Conservation (phyloP, 1,140 invertebrate species). For the Trinorchestia longiramus region DNA sequence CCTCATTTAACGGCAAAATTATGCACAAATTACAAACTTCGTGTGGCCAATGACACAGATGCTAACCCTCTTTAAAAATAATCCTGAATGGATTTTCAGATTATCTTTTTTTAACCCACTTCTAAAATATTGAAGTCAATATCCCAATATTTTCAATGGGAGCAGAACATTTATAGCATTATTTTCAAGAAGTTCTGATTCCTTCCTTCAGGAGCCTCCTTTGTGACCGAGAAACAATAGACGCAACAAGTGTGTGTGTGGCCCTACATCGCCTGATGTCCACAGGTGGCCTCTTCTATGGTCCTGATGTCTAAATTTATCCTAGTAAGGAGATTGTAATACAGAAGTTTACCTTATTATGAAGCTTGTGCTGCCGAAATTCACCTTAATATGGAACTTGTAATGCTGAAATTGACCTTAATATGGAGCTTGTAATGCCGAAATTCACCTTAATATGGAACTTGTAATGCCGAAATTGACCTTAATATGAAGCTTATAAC, state of each 20-base stretch:
- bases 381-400: too few species aligned
- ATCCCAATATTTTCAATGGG: background rate
- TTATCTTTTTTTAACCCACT: background rate
- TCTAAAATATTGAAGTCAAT: background rate
- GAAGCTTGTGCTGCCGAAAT: background rate
- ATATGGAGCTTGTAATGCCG: too few species aligned
- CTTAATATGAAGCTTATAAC: too few species aligned
- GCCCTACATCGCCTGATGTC: background rate
- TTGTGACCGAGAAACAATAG: background rate
- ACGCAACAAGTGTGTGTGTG: background rate
- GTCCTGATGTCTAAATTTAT: background rate
- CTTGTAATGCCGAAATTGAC: too few species aligned
- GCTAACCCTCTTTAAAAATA: too few species aligned
- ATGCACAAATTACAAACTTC: too few species aligned
- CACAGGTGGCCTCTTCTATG: background rate
- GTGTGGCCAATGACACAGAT: too few species aligned
- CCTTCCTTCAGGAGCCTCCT: background rate
- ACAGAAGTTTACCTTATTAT: background rate
- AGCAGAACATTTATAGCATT: background rate
- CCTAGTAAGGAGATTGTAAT: background rate
- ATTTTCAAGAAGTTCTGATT: background rate
- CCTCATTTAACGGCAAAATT: too few species aligned
- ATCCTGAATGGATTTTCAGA: too few species aligned
- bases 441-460: too few species aligned
- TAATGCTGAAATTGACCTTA: too few species aligned